phyloP scores from a whole-genome alignment of 2,888 invertebrate genomes.

The Cantharis rustica region DNA sequence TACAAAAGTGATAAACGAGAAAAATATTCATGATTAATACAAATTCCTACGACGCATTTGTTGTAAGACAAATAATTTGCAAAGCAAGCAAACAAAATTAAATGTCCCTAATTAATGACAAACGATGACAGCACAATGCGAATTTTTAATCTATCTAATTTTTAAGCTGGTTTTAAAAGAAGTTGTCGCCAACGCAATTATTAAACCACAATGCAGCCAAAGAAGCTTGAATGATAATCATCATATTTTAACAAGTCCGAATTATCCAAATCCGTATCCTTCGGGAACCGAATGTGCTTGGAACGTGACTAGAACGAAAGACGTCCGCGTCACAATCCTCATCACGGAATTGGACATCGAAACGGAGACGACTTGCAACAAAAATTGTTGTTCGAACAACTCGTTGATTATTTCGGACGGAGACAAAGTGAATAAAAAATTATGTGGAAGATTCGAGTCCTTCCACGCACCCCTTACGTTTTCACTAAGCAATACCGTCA shows the following conservation, averaged over 20 bases:
- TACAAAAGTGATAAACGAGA: neutral
- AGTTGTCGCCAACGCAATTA: neutral
- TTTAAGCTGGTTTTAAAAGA: neutral
- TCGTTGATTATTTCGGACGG: neutral
- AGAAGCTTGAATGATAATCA: neutral
- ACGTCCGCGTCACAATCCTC: neutral
- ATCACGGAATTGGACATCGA: slow-evolving; percentile 10
- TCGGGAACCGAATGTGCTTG: slow-evolving; percentile 1
- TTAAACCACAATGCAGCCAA: neutral
- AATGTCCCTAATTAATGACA: neutral
- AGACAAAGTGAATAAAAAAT: neutral
- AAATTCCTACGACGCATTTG: neutral
- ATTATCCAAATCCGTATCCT: slow-evolving; percentile 10
- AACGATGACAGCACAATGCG: neutral
- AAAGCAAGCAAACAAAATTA: neutral
- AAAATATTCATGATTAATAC: neutral
- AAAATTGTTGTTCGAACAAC: neutral
- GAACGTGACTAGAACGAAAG: neutral
- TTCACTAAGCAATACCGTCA: neutral
- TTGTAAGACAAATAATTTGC: neutral
- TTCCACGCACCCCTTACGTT: neutral
- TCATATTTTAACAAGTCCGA: slow-evolving; percentile 7
- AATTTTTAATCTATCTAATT: neutral
- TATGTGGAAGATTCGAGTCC: neutral
- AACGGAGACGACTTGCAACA: neutral